phyloP scores from a whole-genome alignment of 2,888 invertebrate species.

The Beris chalybata region DNA sequence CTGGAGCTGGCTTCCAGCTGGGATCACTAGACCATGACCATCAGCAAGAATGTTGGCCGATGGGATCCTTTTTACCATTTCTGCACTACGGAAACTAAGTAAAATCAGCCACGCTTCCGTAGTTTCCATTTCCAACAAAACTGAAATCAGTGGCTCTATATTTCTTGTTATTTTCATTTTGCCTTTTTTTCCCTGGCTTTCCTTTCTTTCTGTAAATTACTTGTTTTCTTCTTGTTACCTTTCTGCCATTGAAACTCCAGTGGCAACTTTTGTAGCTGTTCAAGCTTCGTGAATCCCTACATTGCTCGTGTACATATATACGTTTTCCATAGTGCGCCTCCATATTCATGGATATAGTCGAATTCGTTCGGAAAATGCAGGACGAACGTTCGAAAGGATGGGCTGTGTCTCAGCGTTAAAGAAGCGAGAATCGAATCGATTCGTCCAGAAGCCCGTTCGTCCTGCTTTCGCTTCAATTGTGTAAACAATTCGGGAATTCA shows the following conservation, averaged over 20 bases:
- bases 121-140: conserved; percentile 13
- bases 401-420: conserved; percentile 11
- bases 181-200: too few relatives aligned
- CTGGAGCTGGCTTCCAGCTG: too few relatives aligned
- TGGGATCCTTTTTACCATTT: too few relatives aligned
- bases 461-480: conserved; percentile 10
- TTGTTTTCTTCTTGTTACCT: conserved; percentile 14
- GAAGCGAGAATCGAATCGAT: conserved; percentile 26
- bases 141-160: conserved; percentile 27
- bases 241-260: conserved; percentile 21
- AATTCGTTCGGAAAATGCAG: too few relatives aligned
- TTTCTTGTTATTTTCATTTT: conserved; percentile 6
- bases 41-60: too few relatives aligned
- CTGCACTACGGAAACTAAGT: too few relatives aligned
- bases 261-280: too few relatives aligned
- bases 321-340: too few relatives aligned
- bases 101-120: conserved; percentile 18
- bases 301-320: too few relatives aligned
- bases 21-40: too few relatives aligned
- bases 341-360: too few relatives aligned
- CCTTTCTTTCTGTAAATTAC: not conserved
- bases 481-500: conserved; percentile 31
- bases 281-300: too few relatives aligned
- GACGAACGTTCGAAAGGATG: conserved; percentile 1
- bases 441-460: conserved; percentile 1